phyloP scores from a whole-genome alignment of 2,113 vertebrate genomes.

The Lontra canadensis region DNA sequence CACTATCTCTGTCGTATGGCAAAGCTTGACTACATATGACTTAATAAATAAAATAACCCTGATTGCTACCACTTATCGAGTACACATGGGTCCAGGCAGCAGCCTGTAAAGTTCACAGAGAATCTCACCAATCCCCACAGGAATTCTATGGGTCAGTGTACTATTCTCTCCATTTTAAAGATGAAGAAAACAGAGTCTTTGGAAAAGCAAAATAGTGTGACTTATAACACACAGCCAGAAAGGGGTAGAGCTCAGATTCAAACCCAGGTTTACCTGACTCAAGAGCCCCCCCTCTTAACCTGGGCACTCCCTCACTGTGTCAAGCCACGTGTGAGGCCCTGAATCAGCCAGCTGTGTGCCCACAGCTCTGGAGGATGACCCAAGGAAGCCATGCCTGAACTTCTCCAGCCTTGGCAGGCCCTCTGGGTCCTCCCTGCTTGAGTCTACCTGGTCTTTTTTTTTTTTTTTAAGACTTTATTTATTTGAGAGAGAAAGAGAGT shows the following conservation, averaged over 20 bases:
- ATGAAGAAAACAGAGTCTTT: neutral
- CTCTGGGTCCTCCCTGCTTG: neutral
- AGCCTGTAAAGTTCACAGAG: neutral
- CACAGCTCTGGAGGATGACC: neutral
- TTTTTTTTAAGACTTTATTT: neutral
- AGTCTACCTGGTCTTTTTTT: neutral
- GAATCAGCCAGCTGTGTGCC: neutral
- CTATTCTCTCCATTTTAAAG: neutral
- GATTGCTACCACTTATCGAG: neutral
- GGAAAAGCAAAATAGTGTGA: neutral
- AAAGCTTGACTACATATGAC: neutral
- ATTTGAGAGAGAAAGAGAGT: neutral
- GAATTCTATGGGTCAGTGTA: neutral
- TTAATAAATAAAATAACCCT: constrained; percentile 15
- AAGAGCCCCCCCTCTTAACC: neutral
- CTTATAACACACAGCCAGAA: neutral
- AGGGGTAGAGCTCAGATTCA: neutral
- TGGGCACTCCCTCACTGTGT: neutral
- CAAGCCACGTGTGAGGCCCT: neutral
- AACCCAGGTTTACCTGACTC: neutral
- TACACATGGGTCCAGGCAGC: neutral
- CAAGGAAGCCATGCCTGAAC: neutral
- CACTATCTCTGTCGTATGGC: neutral
- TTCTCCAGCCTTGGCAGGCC: neutral
- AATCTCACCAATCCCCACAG: neutral